Conservation (phyloP, 1,140 invertebrate species). For the Calycopis cecrops region DNA sequence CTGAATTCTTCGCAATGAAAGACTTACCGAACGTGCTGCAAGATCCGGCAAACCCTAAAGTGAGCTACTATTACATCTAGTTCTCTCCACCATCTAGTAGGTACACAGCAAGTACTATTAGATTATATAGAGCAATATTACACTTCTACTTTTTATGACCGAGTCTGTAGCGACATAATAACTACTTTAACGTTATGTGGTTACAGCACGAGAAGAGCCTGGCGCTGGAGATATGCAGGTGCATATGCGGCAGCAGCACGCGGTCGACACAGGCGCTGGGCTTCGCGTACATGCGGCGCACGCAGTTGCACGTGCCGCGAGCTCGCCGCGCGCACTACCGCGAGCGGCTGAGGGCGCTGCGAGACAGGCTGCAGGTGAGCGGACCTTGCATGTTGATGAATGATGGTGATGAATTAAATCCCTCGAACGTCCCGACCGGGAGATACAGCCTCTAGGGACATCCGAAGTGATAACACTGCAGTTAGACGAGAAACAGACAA, state of each 20-base stretch:
- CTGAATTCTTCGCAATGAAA: slow-evolving; percentile 69
- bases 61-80: slow-evolving; percentile 37
- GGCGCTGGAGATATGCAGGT: slow-evolving; percentile 38
- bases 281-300: background rate
- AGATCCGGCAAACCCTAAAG: slow-evolving; percentile 71
- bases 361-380: slow-evolving; percentile 3
- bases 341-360: background rate
- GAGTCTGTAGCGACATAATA: background rate
- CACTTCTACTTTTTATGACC: no score
- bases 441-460: no score
- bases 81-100: no score
- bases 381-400: no score
- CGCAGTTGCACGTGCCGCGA: background rate
- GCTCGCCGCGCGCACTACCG: slow-evolving; percentile 2
- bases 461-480: no score
- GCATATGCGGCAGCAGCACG: slow-evolving; percentile 1
- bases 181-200: no score
- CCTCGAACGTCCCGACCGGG: no score
- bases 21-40: slow-evolving; percentile 72
- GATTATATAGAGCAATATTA: no score
- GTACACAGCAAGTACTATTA: background rate
- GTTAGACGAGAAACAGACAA: no score
- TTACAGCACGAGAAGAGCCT: slow-evolving; percentile 40
- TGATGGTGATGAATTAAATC: no score
- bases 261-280: slow-evolving; percentile 63